These are phyloP conservation scores for Gymnodraco acuticeps DNA, from an alignment of 2,797 vertebrate species.

Conservation along the genomic window DNA sequence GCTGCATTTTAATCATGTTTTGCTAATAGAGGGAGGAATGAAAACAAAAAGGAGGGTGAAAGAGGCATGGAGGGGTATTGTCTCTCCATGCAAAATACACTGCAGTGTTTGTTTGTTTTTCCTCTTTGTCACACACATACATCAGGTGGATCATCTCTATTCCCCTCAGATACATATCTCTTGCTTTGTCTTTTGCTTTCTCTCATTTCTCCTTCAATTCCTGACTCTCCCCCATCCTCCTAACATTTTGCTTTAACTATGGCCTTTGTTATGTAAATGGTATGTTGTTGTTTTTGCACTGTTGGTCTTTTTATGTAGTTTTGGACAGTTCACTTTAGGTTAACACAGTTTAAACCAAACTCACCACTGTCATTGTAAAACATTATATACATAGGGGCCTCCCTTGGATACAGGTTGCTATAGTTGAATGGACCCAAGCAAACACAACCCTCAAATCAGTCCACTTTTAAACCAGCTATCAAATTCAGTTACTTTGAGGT, in stretches of 20 bases:
- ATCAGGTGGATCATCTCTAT: constrained; percentile 72
- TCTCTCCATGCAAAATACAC: constrained; percentile 77
- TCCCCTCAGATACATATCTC: constrained; percentile 65
- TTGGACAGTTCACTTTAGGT: constrained; percentile 3
- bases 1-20: constrained; percentile 88
- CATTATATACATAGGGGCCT: constrained; percentile 1
- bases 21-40: constrained; percentile 80
- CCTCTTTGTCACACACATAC: constrained; percentile 66
- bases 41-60: constrained; percentile 76
- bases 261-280: constrained; percentile 55
- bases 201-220: constrained; percentile 52
- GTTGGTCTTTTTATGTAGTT: constrained; percentile 20
- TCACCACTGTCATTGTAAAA: constrained; percentile 20
- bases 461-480: constrained; percentile 6
- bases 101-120: constrained; percentile 78
- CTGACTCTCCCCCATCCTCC: constrained; percentile 34
- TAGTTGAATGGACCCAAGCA: neutral
- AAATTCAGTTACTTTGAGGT: constrained; percentile 22
- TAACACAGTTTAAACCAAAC: constrained; percentile 3
- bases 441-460: constrained; percentile 13
- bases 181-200: constrained; percentile 62
- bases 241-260: constrained; percentile 44
- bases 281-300: constrained; percentile 22
- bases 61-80: constrained; percentile 75
- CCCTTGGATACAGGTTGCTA: neutral